Percentiles rank a stretch among this genome's conserved stretches.
phyloP scores from a whole-genome alignment of 2,888 invertebrate genomes.

The Drymonia ruficornis region DNA sequence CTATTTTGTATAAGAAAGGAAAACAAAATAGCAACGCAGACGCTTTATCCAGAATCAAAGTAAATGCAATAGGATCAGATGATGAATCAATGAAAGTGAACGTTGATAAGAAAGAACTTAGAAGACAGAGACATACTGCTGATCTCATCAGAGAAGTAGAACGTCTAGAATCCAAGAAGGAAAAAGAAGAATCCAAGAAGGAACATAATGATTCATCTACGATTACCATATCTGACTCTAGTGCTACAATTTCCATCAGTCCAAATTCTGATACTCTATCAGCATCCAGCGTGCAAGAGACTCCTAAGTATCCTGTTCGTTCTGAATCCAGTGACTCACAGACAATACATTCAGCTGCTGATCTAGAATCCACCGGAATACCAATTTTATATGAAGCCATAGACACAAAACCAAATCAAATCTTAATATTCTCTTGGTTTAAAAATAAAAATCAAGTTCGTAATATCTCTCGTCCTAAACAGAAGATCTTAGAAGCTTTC shows the following conservation, averaged over 20 bases:
- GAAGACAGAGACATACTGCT: conserved; percentile 33
- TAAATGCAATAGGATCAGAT: neutral
- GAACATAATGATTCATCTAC: too few species aligned
- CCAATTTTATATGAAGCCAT: neutral
- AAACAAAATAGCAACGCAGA: neutral
- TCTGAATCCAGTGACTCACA: neutral
- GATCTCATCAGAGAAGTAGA: too few species aligned
- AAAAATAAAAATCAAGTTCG: neutral
- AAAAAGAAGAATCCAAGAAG: too few species aligned
- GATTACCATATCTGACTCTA: too few species aligned
- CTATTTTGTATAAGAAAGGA: neutral
- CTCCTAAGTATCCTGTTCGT: neutral
- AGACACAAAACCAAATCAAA: neutral
- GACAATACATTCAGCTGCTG: neutral
- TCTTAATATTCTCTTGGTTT: neutral
- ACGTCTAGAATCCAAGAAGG: too few species aligned
- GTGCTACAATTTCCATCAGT: too few species aligned
- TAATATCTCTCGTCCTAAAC: conserved; percentile 21
- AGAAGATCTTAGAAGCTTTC: neutral
- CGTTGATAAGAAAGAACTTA: neutral
- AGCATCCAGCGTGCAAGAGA: too few species aligned
- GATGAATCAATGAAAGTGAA: neutral
- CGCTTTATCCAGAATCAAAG: neutral
- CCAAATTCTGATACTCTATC: too few species aligned
- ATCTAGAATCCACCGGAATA: neutral